Conservation (phyloP, 2,797 vertebrate genomes). For the Huso huso region DNA sequence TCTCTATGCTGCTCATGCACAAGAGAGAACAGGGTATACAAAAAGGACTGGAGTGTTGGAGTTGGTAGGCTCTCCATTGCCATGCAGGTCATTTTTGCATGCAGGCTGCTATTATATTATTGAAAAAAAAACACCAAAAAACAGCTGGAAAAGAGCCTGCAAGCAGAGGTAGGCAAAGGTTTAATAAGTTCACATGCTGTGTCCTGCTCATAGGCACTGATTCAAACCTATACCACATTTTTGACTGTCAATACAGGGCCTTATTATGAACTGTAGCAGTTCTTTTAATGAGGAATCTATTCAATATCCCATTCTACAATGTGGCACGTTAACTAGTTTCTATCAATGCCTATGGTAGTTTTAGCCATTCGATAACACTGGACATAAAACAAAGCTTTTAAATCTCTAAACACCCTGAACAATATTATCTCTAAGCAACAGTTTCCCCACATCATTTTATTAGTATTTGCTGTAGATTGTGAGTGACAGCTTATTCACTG, state of each 20-base stretch:
- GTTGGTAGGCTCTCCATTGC: conserved; percentile 35
- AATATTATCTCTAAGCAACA: no score
- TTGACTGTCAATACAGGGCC: neutral
- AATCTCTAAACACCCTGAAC: no score
- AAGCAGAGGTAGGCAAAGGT: conserved; percentile 65
- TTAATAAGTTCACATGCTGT: conserved; percentile 41
- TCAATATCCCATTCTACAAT: no score
- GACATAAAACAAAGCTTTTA: conserved; percentile 7
- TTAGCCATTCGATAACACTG: conserved; percentile 12
- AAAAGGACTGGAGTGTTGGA: conserved; percentile 34
- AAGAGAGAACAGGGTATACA: conserved; percentile 24
- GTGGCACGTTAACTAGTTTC: conserved; percentile 25
- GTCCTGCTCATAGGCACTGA: conserved; percentile 43
- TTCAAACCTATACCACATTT: conserved; percentile 38
- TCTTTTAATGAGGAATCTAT: no score
- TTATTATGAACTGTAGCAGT: no score
- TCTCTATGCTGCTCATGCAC: conserved; percentile 33
- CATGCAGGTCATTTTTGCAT: conserved; percentile 59
- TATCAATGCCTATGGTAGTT: conserved; percentile 44
- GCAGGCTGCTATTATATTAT: conserved; percentile 46
- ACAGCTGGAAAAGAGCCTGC: conserved; percentile 50
- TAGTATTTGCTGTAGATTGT: no score
- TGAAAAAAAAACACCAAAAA: conserved; percentile 32
- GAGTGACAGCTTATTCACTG: no score
- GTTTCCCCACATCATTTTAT: no score